Evolutionary conservation across 2,113 vertebrate species (phyloP).

Genomic region (Boulengerochromis microlepis): DNA sequence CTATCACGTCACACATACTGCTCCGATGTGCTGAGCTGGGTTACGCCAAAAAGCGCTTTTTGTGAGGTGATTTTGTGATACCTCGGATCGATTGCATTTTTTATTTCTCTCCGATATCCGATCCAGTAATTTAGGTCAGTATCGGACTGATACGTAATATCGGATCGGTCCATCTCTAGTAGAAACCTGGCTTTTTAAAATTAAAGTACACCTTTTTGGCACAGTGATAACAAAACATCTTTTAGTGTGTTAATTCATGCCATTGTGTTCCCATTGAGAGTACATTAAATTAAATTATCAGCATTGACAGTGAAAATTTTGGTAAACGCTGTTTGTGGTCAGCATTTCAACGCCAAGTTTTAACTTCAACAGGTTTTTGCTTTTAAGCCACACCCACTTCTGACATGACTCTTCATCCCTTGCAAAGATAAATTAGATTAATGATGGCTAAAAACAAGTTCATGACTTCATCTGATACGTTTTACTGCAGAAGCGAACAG

Average conservation of each 20-base stretch:
- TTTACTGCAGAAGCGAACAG: not conserved
- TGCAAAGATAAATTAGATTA: not conserved
- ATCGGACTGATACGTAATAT: not conserved
- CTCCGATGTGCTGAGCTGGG: not conserved
- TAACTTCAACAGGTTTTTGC: not conserved
- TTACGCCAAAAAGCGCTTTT: not conserved
- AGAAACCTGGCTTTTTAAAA: not conserved
- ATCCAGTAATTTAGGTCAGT: not conserved
- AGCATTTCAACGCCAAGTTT: not conserved
- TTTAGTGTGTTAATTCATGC: not conserved
- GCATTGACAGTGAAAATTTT: not conserved
- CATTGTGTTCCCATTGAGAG: not conserved
- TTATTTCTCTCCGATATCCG: not conserved
- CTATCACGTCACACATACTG: not conserved
- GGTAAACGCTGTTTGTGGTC: not conserved
- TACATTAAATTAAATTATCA: not conserved
- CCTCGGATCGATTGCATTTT: not conserved
- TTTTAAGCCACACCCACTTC: not conserved
- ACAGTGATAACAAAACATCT: too few species aligned
- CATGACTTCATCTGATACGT: not conserved
- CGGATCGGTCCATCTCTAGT: not conserved
- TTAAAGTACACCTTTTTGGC: not conserved
- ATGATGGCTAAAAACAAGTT: not conserved
- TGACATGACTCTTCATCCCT: not conserved
- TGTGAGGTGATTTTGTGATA: not conserved